phyloP scores from a whole-genome alignment of 30 jellyfish, hydroid and myxozoan genomes.

The Nemopilema nomurai region DNA sequence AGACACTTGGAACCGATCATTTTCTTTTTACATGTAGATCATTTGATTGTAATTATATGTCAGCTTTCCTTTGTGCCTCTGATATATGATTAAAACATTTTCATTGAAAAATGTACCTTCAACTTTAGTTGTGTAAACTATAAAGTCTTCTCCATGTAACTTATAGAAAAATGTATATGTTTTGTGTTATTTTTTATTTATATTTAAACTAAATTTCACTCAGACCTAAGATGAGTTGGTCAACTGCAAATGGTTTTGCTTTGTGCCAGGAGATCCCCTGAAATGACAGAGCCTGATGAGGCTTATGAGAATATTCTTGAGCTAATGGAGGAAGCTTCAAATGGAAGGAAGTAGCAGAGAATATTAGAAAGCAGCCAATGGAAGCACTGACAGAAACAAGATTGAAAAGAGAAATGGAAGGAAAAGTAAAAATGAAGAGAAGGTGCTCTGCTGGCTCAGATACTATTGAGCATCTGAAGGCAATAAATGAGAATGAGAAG shows the following conservation, averaged over 20 bases:
- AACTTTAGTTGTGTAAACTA: too few species aligned
- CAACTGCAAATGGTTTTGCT: constrained; percentile 6
- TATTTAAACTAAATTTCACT: neutral
- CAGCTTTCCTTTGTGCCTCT: neutral
- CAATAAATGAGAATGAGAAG: neutral
- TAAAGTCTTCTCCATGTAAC: neutral
- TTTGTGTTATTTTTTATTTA: neutral
- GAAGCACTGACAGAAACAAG: neutral
- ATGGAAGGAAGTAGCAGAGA: neutral
- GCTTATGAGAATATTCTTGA: constrained; percentile 2
- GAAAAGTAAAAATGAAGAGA: neutral
- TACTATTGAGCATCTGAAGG: neutral
- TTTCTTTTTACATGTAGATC: neutral
- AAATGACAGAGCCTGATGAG: constrained; percentile 2
- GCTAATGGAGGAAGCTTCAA: neutral
- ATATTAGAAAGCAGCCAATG: neutral
- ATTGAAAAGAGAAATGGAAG: neutral
- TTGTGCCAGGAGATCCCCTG: constrained; percentile 3
- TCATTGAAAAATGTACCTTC: too few species aligned
- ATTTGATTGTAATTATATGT: neutral
- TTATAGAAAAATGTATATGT: neutral
- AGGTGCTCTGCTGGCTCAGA: neutral
- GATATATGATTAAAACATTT: neutral
- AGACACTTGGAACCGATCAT: too few species aligned
- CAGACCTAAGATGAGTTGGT: constrained; percentile 3